Conservation (phyloP, 2,888 invertebrate genomes). For the Luperina testacea region DNA sequence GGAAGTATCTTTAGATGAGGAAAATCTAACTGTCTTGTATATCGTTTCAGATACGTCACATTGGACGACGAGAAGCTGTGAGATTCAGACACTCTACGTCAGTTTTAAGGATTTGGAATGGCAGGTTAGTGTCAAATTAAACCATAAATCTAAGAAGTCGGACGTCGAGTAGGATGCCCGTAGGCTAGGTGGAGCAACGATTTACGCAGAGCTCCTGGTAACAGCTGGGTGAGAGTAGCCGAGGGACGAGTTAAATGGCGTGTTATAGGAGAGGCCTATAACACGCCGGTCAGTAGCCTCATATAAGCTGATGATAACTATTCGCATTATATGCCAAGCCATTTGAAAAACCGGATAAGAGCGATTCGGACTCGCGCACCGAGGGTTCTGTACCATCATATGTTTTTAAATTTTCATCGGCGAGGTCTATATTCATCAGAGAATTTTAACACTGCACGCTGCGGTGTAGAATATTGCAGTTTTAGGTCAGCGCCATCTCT, state of each 20-base stretch:
- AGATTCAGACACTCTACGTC: slow-evolving; percentile 97
- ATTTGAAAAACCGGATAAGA: not conserved
- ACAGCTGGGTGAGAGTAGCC: not conserved
- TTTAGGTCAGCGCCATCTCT: no score
- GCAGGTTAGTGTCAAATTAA: slow-evolving; percentile 91
- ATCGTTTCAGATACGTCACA: slow-evolving; percentile 85
- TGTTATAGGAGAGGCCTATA: not conserved
- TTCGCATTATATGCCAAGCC: not conserved
- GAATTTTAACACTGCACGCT: no score
- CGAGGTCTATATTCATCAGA: no score
- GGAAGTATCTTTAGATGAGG: slow-evolving; percentile 3
- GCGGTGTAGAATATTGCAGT: no score
- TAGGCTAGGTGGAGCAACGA: not conserved
- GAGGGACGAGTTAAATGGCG: not conserved
- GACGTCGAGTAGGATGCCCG: not conserved
- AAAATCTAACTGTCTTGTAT: slow-evolving; percentile 16
- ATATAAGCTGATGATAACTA: not conserved
- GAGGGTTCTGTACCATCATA: no score
- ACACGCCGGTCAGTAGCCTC: not conserved
- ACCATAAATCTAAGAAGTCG: not conserved
- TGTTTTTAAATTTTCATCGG: no score
- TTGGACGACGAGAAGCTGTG: slow-evolving; percentile 93
- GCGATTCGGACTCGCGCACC: no score
- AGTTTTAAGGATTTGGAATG: slow-evolving; percentile 97
- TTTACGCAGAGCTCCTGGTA: no score